Base-by-base conservation (phyloP, 2,797 vertebrate genomes). In the Melanotaenia maccullochi region DNA sequence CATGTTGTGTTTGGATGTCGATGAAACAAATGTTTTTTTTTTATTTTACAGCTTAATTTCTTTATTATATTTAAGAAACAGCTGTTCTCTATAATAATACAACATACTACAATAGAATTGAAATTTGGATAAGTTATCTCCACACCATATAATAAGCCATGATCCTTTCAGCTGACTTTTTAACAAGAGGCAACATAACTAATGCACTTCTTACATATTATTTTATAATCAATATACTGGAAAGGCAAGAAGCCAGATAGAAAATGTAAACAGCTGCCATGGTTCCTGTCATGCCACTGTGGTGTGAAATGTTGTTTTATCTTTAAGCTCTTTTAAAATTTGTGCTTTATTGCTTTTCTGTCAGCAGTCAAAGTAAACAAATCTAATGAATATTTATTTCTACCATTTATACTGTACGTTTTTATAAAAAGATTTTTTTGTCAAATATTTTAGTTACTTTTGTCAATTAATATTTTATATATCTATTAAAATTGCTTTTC, bases 331-430 rank as follows among this genome's bases (percentile, higher is more conserved):
- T 77, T 73, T 59, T 38, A 74, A 71, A 78, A 14, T 63, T 63
- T 55, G 51, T 69, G 57, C 70, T 75, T 86, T 76, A 66, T 60
- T 69, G 68, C 36, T 67, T 79, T 64, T 74, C 65, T 74, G 42
- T 74, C 75, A 71, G 67, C 85, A 71, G 71, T 73, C 66, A 61
- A 25, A 68, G 60, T 44, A 72, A 85, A 86, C 71, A 83, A 83
- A 83, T 80, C 71, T 75, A 75, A 86, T 61, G 42, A 76, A 86
- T 93, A 94, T 94, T 93, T 94, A 94, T 93, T 94, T 86, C 87
- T 88, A 82, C 72, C 82, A 83, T 90, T 85, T 88, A 87, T 86
- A 65, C 63, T 74, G 47, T 79, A 65, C 65, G 62, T 89, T 88
- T 87, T 87, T 58, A 87, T 80, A 79, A 83, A 64, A 82, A 61